Conservation (phyloP, 2,888 invertebrate genomes). For the Exephanes ischioxanthus region DNA sequence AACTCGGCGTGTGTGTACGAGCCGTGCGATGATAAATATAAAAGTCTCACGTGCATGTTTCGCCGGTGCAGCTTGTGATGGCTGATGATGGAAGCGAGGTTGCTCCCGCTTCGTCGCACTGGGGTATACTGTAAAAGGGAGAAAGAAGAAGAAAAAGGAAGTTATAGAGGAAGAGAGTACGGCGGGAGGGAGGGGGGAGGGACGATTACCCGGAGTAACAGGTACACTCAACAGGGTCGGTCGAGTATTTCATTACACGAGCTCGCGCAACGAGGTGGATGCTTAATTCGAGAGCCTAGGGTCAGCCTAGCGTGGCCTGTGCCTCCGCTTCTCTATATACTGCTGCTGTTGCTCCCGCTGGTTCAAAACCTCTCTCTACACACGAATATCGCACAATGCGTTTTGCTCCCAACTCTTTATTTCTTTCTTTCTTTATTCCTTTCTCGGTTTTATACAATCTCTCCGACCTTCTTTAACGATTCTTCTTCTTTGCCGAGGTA, state of each 20-base stretch:
- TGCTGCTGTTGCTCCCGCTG: background rate
- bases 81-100: slow-evolving; percentile 35
- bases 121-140: slow-evolving; percentile 24
- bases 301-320: slow-evolving; percentile 84
- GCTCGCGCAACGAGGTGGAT: slow-evolving; percentile 74
- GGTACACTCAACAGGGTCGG: slow-evolving; percentile 74
- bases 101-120: slow-evolving; percentile 24
- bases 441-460: slow-evolving; percentile 39
- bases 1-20: slow-evolving; percentile 16
- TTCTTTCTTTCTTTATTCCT: slow-evolving; percentile 40
- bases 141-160: slow-evolving; percentile 41
- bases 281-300: slow-evolving; percentile 81
- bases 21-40: slow-evolving; percentile 4
- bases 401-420: slow-evolving; percentile 72
- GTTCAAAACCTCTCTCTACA: slow-evolving; percentile 33
- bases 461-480: slow-evolving; percentile 20
- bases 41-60: slow-evolving; percentile 25
- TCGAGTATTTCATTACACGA: slow-evolving; percentile 75
- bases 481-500: slow-evolving; percentile 2
- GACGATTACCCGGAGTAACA: slow-evolving; percentile 79
- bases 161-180: slow-evolving; percentile 32
- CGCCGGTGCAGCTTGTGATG: slow-evolving; percentile 22
- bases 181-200: slow-evolving; percentile 51
- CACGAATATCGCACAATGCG: slow-evolving; percentile 80
- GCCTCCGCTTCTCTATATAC: slow-evolving; percentile 22